phyloP scores from a whole-genome alignment of 2,888 invertebrate genomes.

The Drosophila antonietae region DNA sequence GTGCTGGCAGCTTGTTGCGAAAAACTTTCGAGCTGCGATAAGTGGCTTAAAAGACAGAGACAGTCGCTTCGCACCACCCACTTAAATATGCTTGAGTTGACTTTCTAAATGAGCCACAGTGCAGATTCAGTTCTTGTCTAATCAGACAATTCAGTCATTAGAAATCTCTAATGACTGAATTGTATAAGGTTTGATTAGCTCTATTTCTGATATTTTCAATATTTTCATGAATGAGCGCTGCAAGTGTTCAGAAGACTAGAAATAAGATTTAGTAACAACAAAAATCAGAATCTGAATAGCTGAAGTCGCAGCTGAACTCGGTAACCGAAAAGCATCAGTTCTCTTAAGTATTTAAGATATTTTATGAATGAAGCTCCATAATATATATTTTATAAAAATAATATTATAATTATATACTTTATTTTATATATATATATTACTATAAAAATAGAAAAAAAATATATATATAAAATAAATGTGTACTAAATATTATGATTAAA shows the following conservation, averaged over 20 bases:
- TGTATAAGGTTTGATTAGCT: not conserved
- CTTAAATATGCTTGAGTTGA: constrained; percentile 20
- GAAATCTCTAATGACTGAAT: not conserved
- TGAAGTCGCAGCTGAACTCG: not conserved
- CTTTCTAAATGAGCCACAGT: constrained; percentile 34
- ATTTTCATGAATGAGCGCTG: not conserved
- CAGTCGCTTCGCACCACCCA: constrained; percentile 24
- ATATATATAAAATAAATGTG: too few species aligned
- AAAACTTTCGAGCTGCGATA: constrained; percentile 41
- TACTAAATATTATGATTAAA: too few species aligned
- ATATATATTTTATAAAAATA: too few species aligned
- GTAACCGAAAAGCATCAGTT: not conserved
- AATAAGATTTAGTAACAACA: not conserved
- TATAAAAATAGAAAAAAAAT: too few species aligned
- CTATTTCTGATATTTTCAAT: not conserved
- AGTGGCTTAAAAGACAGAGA: constrained; percentile 24
- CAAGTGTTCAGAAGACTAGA: not conserved
- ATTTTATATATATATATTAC: too few species aligned
- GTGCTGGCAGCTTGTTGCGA: constrained; percentile 42
- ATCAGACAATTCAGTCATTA: too few species aligned
- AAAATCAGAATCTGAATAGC: not conserved
- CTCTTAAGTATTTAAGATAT: not conserved
- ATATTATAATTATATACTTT: too few species aligned
- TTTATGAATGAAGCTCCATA: too few species aligned
- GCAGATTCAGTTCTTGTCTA: not conserved